Base-by-base conservation (phyloP, 2,797 vertebrate genomes). In the Pelochelys cantorii region DNA sequence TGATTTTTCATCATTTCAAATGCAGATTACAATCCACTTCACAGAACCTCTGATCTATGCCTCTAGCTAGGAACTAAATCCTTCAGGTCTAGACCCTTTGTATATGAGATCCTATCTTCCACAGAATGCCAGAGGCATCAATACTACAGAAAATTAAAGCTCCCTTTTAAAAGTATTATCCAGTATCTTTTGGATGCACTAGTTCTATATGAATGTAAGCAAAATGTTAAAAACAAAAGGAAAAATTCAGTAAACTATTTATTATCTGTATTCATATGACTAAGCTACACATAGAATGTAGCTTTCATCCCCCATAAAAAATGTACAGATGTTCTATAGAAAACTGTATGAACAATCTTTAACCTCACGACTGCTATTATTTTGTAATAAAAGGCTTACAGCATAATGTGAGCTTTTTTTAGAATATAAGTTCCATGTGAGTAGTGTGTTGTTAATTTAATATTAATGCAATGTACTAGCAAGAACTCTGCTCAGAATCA, bases 351-450 rank as follows among this genome's bases (percentile, higher is more conserved):
- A 97, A 95, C 83, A 98, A 97, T 97, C 97, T 97, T 97, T 97
- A 98, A 97, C 97, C 97, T 98, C 96, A 94, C 91, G 96, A 96
- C 96, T 97, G 97, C 97, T 96, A 98, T 97, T 98, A 97, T 97
- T 97, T 98, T 96, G 91, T 96, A 95, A 97, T 97, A 97, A 97
- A 98, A 97, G 96, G 97, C 96, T 97, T 96, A 97, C 96, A 96
- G 97, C 97, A 97, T 96, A 98, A 98, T 97, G 96, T 81, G 96
- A 95, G 95, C 96, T 97, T 97, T 97, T 98, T 98, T 97, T 96
- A 97, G 97, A 97, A 89, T 91, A 82, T 89, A 97, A 96, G 96
- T 96, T 97, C 95, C 92, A 86, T 96, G 95, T 95, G 97, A 96
- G 96, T 90, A 94, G 95, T 62, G 91, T 97, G 96, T 95, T 97